Base-by-base conservation (phyloP, 2,888 invertebrate species). In the Epinotia ramella region DNA sequence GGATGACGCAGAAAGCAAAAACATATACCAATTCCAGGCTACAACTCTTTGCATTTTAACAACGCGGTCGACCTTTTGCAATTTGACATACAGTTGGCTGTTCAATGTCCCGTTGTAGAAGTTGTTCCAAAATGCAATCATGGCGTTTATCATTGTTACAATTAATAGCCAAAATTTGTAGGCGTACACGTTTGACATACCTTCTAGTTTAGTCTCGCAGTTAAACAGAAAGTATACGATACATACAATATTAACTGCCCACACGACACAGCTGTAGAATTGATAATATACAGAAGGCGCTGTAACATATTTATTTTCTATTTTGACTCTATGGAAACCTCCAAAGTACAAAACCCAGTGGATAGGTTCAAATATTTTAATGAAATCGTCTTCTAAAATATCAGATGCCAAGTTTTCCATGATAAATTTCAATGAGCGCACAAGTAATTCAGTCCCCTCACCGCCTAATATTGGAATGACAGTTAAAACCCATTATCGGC, bases 21-120 rank as follows among this genome's bases (percentile, higher is more conserved):
- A 78, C n/a, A 85, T 77, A 9, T 77, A 78, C 46, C 80, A 79
- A 77, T 91, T 91, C 0, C 78, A 44, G 40, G 67, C 73, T 67
- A 77, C 83, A n/a, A 77, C 70, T 67, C 84, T 79, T 5, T 78
- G 82, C 78, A 86, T 84, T 67, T 84, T 83, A 2, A 92, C 68
- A 28, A 77, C 78, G 12, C 88, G 83, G 73, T 91, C 90, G 44
- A 91, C 83, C 80, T 83, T 90, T 78, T 91, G 91, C 46, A 91
- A 78, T 70, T 90, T 91, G 0, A 91, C 89, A 73, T 87, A 91
- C 7, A 91, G 78, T 77, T 87, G 83, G 66, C 87, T 84, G 71
- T 77, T 79, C 12, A 74, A 62, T 44, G 81, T 77, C 4, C 81
- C 80, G 3, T 79, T 77, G 49, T 33, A 65, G 7, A 84, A 79